Evolutionary conservation across 35 echinoderm and acorn worm species (phyloP).

Genomic region (Lytechinus pictus): DNA sequence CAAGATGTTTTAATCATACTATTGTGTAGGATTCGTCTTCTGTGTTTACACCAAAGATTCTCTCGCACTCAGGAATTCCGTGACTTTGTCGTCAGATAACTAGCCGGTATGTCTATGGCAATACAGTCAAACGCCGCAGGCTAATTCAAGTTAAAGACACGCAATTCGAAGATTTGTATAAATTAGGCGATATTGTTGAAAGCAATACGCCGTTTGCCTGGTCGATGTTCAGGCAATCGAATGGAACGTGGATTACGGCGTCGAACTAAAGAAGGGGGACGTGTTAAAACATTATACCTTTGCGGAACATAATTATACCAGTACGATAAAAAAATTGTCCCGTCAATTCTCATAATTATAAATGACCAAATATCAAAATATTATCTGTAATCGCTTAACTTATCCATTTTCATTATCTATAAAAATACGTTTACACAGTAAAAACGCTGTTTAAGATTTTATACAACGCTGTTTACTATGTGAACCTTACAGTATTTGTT

Average conservation of each 20-base stretch:
- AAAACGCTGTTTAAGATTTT: too few relatives aligned
- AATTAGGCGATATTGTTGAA: slow-evolving; percentile 5
- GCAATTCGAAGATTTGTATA: slow-evolving; percentile 4
- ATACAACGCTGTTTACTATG: too few relatives aligned
- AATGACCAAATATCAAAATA: too few relatives aligned
- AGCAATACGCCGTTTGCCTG: neutral
- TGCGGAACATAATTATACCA: too few relatives aligned
- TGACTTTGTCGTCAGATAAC: slow-evolving; percentile 11
- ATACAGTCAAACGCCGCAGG: neutral
- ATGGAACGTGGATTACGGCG: neutral
- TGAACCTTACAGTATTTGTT: too few relatives aligned
- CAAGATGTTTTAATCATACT: slow-evolving; percentile 32
- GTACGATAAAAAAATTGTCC: too few relatives aligned
- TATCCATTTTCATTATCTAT: too few relatives aligned
- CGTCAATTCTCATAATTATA: too few relatives aligned
- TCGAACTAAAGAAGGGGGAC: neutral
- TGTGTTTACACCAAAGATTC: neutral
- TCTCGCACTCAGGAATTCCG: neutral
- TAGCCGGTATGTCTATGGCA: neutral
- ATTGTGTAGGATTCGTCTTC: neutral
- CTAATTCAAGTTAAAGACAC: neutral
- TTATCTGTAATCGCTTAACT: too few relatives aligned
- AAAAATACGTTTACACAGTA: too few relatives aligned
- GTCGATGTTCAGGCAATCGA: neutral
- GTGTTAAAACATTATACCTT: too few relatives aligned